Percentiles rank a stretch among this genome's conserved stretches.
Conservation (phyloP, 2,113 vertebrate genomes). For the Copsychus sechellarum region DNA sequence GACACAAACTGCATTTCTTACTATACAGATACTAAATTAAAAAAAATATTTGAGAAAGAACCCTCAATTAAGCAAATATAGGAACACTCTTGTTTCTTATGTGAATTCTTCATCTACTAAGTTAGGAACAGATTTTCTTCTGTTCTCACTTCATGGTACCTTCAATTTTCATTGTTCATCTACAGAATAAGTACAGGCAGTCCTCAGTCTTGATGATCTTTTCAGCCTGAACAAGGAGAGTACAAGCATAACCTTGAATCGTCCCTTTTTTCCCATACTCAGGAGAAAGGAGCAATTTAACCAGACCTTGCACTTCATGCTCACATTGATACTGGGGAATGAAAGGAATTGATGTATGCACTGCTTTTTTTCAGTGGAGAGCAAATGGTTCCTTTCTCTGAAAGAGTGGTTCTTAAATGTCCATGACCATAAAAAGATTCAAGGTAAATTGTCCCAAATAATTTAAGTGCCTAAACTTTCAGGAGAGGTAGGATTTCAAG, state of each 20-base stretch:
- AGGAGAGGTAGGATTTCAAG: neutral
- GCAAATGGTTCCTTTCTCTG: neutral
- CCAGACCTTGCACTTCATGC: neutral
- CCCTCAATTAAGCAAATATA: neutral
- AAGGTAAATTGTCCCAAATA: neutral
- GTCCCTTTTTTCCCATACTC: neutral
- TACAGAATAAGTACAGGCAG: neutral
- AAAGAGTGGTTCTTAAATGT: neutral
- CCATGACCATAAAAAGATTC: neutral
- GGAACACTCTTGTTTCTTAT: neutral
- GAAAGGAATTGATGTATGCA: neutral
- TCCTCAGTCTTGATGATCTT: neutral
- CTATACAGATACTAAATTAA: neutral
- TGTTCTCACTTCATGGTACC: neutral
- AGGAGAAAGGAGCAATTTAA: neutral
- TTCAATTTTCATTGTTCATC: neutral
- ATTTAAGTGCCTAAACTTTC: neutral
- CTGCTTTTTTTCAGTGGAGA: neutral
- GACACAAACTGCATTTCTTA: neutral
- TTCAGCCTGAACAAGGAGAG: neutral
- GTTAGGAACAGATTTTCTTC: neutral
- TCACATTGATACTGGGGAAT: neutral
- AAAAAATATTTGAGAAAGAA: neutral
- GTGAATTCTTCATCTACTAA: neutral
- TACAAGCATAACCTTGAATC: neutral